A percentile compares a stretch with the other conserved stretches of the same genome.
Conservation (phyloP, 2,113 vertebrate genomes). For the Acanthisitta chloris region DNA sequence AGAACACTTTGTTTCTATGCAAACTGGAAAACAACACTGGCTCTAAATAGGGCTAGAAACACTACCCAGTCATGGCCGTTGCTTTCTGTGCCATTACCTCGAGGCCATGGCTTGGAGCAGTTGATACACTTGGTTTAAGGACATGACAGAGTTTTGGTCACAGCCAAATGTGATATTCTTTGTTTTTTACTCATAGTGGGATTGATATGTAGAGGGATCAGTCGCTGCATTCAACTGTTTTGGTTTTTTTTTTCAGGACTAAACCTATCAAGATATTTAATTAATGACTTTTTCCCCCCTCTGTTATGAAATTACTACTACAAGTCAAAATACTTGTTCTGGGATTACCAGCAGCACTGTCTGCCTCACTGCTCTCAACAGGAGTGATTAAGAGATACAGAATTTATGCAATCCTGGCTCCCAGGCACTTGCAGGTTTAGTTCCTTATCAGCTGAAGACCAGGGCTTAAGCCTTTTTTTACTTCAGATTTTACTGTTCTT, state of each 20-base stretch:
- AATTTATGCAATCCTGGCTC: not conserved
- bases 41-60: not conserved
- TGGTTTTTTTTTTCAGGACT: not conserved
- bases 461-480: not conserved
- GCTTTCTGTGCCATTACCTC: fast-evolving
- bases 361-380: not conserved
- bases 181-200: not conserved
- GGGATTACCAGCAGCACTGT: not conserved
- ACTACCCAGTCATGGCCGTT: fast-evolving
- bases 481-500: not conserved
- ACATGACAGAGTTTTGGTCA: not conserved
- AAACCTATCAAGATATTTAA: not conserved
- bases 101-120: not conserved
- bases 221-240: not conserved
- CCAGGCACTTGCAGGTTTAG: not conserved
- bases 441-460: not conserved
- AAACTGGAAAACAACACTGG: not conserved
- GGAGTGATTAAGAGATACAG: not conserved
- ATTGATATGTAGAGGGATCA: not conserved
- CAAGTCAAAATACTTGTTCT: not conserved
- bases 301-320: not conserved
- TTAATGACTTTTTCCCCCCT: not conserved
- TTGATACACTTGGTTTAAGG: not conserved
- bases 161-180: not conserved
- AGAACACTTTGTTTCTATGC: not conserved